phyloP scores from a whole-genome alignment of 1,140 invertebrate species.

The Apis mellifera region Amel_HAv3.1 CM009937.2:2970501-2971000 shows the following conservation, averaged over 20 bases:
- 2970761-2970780: neutral
- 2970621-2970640: too few relatives aligned
- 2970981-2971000: slow-evolving; percentile 82
- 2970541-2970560: neutral
- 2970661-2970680: slow-evolving; percentile 86
- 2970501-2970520: slow-evolving; percentile 88
- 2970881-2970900: slow-evolving; percentile 86
- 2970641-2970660: too few relatives aligned
- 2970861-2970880: slow-evolving; percentile 95
- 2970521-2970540: slow-evolving; percentile 81
- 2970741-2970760: slow-evolving; percentile 82
- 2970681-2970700: slow-evolving; percentile 84
- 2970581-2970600: too few relatives aligned
- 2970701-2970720: slow-evolving; percentile 86
- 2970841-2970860: slow-evolving; percentile 85
- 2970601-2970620: too few relatives aligned
- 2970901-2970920: slow-evolving; percentile 93
- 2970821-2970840: too few relatives aligned
- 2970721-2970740: slow-evolving; percentile 82
- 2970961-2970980: slow-evolving; percentile 87
- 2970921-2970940: slow-evolving; percentile 83
- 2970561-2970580: too few relatives aligned
- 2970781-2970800: neutral
- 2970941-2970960: slow-evolving; percentile 87
- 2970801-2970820: too few relatives aligned